A percentile compares a stretch with the other conserved stretches of the same genome.
Evolutionary conservation across 2,113 vertebrate genomes (phyloP).

Genomic region (Zosterops borbonicus): DNA sequence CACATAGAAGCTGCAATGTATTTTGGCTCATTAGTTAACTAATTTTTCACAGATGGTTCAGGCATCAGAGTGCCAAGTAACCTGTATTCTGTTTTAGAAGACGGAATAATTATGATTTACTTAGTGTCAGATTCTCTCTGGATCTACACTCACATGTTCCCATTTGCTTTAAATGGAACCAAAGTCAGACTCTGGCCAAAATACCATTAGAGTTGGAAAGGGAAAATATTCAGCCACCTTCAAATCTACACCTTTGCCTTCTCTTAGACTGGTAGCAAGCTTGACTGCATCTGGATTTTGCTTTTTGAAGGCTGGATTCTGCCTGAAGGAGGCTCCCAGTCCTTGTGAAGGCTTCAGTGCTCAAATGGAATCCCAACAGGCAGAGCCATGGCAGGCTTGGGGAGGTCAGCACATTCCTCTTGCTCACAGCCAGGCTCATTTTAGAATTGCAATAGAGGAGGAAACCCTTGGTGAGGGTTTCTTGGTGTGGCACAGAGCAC

Average conservation of each 20-base stretch:
- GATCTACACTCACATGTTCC: background rate
- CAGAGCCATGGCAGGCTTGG: background rate
- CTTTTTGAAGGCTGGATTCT: conserved; percentile 40
- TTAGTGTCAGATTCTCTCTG: background rate
- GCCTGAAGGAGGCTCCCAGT: conserved; percentile 38
- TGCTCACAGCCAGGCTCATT: background rate
- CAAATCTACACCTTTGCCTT: background rate
- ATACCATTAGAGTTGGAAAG: background rate
- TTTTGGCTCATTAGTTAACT: conserved; percentile 53
- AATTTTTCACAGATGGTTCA: conserved; percentile 52
- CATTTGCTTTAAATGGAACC: background rate
- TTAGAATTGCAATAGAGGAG: background rate
- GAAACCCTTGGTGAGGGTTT: background rate
- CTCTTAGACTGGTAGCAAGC: conserved; percentile 9
- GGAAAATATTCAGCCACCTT: background rate
- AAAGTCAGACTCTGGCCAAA: background rate
- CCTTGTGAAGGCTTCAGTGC: conserved; percentile 19
- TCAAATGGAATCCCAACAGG: background rate
- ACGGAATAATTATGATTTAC: conserved; percentile 29
- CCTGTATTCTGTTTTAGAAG: conserved; percentile 16
- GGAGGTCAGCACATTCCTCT: conserved; percentile 24
- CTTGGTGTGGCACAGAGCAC: background rate
- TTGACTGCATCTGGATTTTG: conserved; percentile 17
- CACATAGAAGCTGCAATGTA: conserved; percentile 10
- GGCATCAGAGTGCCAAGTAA: conserved; percentile 39